Conservation (phyloP, 23 tunicate genomes). For the Ascidia mentula region DNA sequence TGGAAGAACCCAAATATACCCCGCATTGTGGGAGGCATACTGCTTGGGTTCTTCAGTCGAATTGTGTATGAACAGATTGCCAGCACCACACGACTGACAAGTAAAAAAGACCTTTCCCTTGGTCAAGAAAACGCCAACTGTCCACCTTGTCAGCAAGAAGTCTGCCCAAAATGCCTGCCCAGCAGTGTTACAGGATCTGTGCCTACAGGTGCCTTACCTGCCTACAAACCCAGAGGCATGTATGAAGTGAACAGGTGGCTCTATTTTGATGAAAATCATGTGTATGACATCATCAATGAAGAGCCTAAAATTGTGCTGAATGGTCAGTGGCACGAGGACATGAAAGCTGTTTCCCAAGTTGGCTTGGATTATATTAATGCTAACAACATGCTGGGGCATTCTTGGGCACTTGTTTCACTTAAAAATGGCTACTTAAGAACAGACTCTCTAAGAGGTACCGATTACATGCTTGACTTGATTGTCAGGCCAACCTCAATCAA, state of each 20-base stretch:
- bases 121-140: constrained; percentile 6
- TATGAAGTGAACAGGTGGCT: constrained; percentile 90
- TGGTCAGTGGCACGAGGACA: constrained; percentile 60
- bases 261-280: constrained; percentile 50
- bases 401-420: constrained; percentile 50
- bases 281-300: constrained; percentile 92
- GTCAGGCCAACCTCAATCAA: constrained; percentile 14
- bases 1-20: constrained; percentile 1
- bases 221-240: constrained; percentile 92
- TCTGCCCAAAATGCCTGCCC: constrained; percentile 12
- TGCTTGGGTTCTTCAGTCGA: constrained; percentile 27
- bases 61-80: constrained; percentile 8
- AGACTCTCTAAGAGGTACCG: constrained; percentile 68
- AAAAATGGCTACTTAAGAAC: constrained; percentile 65
- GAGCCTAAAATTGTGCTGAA: constrained; percentile 51
- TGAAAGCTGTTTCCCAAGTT: constrained; percentile 57
- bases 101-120: neutral
- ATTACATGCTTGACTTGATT: constrained; percentile 67
- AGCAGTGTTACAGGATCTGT: neutral
- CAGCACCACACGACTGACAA: neutral
- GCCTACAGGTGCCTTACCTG: constrained; percentile 8
- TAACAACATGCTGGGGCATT: constrained; percentile 53
- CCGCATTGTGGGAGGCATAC: constrained; percentile 7
- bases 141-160: constrained; percentile 11
- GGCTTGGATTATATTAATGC: constrained; percentile 75